Percentiles rank a stretch among this genome's conserved stretches.
Conservation (phyloP, 2,797 vertebrate species). For the Octomys mimax region DNA sequence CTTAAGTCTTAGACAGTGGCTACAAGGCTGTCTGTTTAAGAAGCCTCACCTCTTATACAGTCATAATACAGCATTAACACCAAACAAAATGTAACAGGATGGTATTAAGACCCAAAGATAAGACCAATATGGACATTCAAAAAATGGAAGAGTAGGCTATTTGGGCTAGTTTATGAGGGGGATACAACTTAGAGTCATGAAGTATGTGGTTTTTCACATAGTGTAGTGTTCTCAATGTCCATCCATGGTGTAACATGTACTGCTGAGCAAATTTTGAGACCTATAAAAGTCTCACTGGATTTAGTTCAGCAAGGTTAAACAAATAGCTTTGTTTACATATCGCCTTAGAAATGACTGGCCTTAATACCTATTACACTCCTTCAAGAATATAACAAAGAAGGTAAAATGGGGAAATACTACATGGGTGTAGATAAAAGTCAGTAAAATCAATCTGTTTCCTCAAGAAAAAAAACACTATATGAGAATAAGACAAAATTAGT, state of each 20-base stretch:
- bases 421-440: background rate
- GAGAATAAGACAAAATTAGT: background rate
- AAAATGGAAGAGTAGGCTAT: slow-evolving; percentile 14
- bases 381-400: background rate
- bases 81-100: background rate
- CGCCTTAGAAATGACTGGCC: background rate
- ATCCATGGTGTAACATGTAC: background rate
- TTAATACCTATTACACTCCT: background rate
- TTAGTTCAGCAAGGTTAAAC: background rate
- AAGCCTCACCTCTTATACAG: background rate
- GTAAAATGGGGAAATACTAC: background rate
- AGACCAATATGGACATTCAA: slow-evolving; percentile 16
- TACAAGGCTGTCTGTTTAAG: background rate
- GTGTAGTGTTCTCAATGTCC: background rate
- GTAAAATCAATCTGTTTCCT: slow-evolving; percentile 5
- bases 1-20: background rate
- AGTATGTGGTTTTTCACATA: background rate
- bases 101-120: slow-evolving; percentile 1
- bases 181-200: background rate
- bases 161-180: background rate
- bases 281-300: background rate
- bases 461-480: slow-evolving; percentile 42
- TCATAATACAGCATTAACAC: background rate
- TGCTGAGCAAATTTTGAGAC: background rate
- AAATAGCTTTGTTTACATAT: background rate